Evolutionary conservation across 2,888 invertebrate species (phyloP).

Genomic region (Deilephila porcellus): DNA sequence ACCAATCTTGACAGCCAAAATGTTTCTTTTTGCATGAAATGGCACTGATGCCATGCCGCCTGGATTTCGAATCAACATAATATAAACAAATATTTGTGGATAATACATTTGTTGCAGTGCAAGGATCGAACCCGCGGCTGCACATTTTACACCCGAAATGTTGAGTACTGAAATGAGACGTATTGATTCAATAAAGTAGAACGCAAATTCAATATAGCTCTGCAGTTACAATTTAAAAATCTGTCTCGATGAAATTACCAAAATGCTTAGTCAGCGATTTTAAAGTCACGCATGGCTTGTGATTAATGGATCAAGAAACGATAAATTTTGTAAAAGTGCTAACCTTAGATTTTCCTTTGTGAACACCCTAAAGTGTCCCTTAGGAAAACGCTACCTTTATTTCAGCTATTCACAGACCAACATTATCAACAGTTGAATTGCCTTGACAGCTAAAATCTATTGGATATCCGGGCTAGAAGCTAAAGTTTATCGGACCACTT

Average conservation of each 20-base stretch:
- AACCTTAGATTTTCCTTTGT: slow-evolving; percentile 15
- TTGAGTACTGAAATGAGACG: too few relatives aligned
- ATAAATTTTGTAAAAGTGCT: slow-evolving; percentile 22
- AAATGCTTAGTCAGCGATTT: background rate
- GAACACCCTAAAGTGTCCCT: slow-evolving; percentile 13
- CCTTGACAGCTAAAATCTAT: too few relatives aligned
- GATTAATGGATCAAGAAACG: slow-evolving; percentile 19
- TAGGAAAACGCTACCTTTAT: slow-evolving; percentile 20
- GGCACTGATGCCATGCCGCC: too few relatives aligned
- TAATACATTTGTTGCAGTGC: too few relatives aligned
- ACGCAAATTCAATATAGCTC: background rate
- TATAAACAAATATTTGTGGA: too few relatives aligned
- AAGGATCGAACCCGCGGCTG: too few relatives aligned
- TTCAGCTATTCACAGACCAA: background rate
- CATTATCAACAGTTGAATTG: background rate
- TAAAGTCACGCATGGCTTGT: background rate
- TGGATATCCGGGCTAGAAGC: too few relatives aligned
- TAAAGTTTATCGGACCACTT: too few relatives aligned
- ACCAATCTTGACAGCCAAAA: background rate
- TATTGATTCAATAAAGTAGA: too few relatives aligned
- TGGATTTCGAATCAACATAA: too few relatives aligned
- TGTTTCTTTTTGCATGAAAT: too few relatives aligned
- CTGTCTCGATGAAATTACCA: background rate
- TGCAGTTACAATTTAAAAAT: background rate
- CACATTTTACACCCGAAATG: too few relatives aligned